These are phyloP conservation scores for Pachypsylla venusta DNA, from an alignment of 1,140 invertebrate genomes.

Conservation along the genomic window DNA sequence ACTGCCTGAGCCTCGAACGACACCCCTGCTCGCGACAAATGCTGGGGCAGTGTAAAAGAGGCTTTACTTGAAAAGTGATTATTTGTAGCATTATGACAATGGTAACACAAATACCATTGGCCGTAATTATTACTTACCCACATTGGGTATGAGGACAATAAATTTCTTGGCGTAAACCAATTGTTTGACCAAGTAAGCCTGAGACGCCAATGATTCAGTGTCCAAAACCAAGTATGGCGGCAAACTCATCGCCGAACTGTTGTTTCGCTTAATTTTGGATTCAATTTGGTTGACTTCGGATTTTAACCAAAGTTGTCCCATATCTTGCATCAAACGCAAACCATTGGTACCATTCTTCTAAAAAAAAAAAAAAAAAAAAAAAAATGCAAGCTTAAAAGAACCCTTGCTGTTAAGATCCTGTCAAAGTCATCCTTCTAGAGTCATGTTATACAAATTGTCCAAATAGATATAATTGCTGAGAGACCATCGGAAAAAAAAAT, in stretches of 20 bases:
- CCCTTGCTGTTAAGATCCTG: too few relatives aligned
- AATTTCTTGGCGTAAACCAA: conserved; percentile 58
- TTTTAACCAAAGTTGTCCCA: not conserved
- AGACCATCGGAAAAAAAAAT: too few relatives aligned
- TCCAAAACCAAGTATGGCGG: conserved; percentile 64
- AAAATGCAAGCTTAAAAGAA: conserved; percentile 3
- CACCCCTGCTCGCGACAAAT: too few relatives aligned
- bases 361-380: conserved; percentile 8
- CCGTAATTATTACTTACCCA: conserved; percentile 45
- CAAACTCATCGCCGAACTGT: conserved; percentile 31
- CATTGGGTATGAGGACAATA: conserved; percentile 60
- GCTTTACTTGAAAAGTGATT: too few relatives aligned
- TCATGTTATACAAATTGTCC: too few relatives aligned
- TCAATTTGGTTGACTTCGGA: conserved; percentile 46
- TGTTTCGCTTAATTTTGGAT: conserved; percentile 31
- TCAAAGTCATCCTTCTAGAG: too few relatives aligned
- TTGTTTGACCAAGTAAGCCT: conserved; percentile 58
- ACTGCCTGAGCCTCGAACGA: too few relatives aligned
- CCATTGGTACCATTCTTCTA: not conserved
- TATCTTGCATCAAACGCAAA: not conserved
- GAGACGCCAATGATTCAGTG: conserved; percentile 49
- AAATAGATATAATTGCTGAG: too few relatives aligned
- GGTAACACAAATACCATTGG: too few relatives aligned
- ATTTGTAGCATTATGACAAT: too few relatives aligned
- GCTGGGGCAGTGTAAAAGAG: too few relatives aligned